These are phyloP conservation scores for Mormyrus proboscirostris DNA, from an alignment of 2,797 vertebrate species.

Conservation along the genomic window DNA sequence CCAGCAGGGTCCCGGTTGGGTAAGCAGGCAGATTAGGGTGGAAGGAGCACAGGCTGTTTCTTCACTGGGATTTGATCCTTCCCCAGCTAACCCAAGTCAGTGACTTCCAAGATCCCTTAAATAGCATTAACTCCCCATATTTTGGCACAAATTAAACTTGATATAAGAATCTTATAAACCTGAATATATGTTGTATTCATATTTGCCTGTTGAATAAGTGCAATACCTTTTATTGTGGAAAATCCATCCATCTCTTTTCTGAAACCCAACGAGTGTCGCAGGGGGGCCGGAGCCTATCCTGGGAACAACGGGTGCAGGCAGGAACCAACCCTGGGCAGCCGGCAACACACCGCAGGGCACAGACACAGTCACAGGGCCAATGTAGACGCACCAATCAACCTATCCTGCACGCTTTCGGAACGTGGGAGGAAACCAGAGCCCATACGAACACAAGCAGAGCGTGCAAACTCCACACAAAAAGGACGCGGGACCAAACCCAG, in stretches of 20 bases:
- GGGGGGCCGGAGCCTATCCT: background rate
- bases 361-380: no score
- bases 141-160: background rate
- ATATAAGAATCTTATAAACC: background rate
- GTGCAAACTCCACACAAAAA: background rate
- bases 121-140: background rate
- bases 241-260: background rate
- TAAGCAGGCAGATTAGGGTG: background rate
- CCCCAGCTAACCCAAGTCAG: background rate
- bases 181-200: background rate
- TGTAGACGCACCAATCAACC: no score
- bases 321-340: background rate
- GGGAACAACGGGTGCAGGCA: background rate
- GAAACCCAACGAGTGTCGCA: background rate
- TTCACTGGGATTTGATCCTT: background rate
- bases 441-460: background rate
- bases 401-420: background rate
- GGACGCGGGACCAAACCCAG: background rate
- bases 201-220: background rate
- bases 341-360: no score
- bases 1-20: background rate
- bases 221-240: background rate
- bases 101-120: background rate
- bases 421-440: background rate
- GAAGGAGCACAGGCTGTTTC: background rate